Conservation (phyloP, 2,888 invertebrate genomes). For the Elysia crispata region DNA sequence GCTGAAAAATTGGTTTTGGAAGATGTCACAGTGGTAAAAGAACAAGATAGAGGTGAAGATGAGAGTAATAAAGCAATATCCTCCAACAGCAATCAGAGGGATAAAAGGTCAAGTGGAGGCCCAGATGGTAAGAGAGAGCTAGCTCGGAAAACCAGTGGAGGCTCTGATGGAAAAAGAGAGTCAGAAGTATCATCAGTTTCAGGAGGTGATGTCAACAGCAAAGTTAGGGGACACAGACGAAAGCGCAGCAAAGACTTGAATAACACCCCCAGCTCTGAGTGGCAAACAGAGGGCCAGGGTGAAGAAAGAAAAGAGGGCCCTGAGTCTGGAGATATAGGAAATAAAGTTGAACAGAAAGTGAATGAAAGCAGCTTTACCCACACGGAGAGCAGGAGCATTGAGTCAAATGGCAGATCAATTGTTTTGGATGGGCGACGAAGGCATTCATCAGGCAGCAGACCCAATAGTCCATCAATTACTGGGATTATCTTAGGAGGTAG, state of each 20-base stretch:
- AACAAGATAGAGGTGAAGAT: slow-evolving; percentile 51
- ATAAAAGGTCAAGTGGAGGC: not conserved
- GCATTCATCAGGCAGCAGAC: slow-evolving; percentile 68
- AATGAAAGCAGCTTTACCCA: not conserved
- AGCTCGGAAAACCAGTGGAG: no score
- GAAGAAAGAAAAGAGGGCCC: slow-evolving; percentile 23
- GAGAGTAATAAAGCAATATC: slow-evolving; percentile 23
- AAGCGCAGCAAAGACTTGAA: slow-evolving; percentile 59
- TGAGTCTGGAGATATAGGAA: no score
- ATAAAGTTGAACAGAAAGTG: not conserved
- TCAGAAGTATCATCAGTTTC: not conserved
- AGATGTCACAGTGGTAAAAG: slow-evolving; percentile 12
- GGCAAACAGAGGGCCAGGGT: slow-evolving; percentile 51
- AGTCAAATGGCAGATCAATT: slow-evolving; percentile 45
- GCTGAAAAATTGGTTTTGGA: not conserved
- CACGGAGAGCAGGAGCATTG: slow-evolving; percentile 25
- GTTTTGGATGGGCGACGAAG: slow-evolving; percentile 67
- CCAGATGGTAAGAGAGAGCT: not conserved
- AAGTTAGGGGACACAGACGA: slow-evolving; percentile 53
- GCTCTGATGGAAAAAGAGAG: not conserved
- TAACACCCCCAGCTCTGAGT: slow-evolving; percentile 46
- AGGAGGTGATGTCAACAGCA: not conserved
- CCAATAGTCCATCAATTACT: slow-evolving; percentile 66
- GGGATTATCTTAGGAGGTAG: slow-evolving; percentile 28
- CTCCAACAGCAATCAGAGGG: slow-evolving; percentile 1